A percentile compares a stretch with the other conserved stretches of the same genome.
These are phyloP conservation scores for Cephalopholis sonnerati DNA, from an alignment of 2,113 vertebrate species.

Conservation along the genomic window DNA sequence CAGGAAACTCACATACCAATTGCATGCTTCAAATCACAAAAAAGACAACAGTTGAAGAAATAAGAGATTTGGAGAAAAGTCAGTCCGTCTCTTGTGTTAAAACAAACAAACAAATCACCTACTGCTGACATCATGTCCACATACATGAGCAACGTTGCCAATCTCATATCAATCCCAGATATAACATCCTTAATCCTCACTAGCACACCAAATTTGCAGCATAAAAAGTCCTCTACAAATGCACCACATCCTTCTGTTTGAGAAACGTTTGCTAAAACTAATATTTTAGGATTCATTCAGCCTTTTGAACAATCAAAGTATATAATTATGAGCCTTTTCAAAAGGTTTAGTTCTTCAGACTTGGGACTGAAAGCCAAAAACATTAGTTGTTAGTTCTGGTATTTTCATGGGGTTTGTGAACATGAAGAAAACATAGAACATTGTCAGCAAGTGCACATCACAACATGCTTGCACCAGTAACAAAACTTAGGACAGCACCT, in stretches of 20 bases:
- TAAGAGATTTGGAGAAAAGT: too few species aligned
- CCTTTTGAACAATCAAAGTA: background rate
- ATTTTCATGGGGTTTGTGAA: constrained; percentile 1
- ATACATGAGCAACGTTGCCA: background rate
- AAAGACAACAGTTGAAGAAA: too few species aligned
- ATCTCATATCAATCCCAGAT: background rate
- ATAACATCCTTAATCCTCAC: background rate
- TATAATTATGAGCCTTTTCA: background rate
- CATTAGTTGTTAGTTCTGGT: background rate
- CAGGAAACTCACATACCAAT: too few species aligned
- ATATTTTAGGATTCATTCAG: background rate
- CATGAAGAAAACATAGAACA: background rate
- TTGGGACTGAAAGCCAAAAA: background rate
- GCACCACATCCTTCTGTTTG: background rate
- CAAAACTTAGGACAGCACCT: constrained; percentile 8
- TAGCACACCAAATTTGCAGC: background rate
- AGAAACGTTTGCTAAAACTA: background rate
- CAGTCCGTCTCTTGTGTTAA: too few species aligned
- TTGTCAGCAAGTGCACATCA: constrained; percentile 1
- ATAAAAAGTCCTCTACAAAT: background rate
- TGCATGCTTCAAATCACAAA: too few species aligned
- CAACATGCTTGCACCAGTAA: constrained; percentile 35
- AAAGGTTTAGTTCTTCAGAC: background rate
- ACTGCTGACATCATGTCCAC: background rate
- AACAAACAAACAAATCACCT: too few species aligned